Base-by-base conservation (phyloP, 2,797 vertebrate genomes). In the Alectoris magna region DNA sequence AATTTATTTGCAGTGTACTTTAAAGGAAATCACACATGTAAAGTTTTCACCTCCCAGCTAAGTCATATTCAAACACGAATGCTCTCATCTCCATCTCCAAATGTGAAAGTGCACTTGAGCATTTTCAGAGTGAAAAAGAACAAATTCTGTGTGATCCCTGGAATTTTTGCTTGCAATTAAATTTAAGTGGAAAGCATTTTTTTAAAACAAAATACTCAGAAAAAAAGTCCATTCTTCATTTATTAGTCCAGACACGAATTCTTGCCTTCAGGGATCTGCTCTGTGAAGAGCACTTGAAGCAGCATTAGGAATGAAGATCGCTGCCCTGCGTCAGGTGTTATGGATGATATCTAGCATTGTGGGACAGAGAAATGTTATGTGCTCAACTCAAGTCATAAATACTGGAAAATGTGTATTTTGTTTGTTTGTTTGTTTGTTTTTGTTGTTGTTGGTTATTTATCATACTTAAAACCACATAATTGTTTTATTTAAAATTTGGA, bases 221-320 rank as follows among this genome's bases (percentile, higher is more conserved):
- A 90, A 86, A 84, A 84, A 44, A 49, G 17, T 46, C 66, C 62
- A 62, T 91, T 91, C 81, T 91, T 95, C 81, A 51, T 93, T 94
- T 94, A 78, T 84, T 92, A 92, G 31, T 63, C 63, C 80, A 84
- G 91, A 89, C 43, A 71, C 69, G 89, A 76, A 94, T 92, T 94
- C 11, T 8, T 69, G 79, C 88, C 85, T 88, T 82, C 41, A 27
- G 91, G 92, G 87, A 69, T 92, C 69, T 92, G 62, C 53, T 80
- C 48, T 91, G 71, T 86, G 85, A 66, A 48, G 56, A 67, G 13
- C 58, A 80, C 62, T 67, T 84, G 63, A 82, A 84, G 64, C 49
- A 92, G 53, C 82, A 43, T 78, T 83, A 91, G 31, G 34, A 90
- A 90, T 93, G 84, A 74, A 82, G 56, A 76, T 84, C 0, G 0